A percentile compares a stretch with the other conserved stretches of the same genome.
phyloP scores from a whole-genome alignment of 1,140 invertebrate genomes.

The Drosophila ohnishii region DNA sequence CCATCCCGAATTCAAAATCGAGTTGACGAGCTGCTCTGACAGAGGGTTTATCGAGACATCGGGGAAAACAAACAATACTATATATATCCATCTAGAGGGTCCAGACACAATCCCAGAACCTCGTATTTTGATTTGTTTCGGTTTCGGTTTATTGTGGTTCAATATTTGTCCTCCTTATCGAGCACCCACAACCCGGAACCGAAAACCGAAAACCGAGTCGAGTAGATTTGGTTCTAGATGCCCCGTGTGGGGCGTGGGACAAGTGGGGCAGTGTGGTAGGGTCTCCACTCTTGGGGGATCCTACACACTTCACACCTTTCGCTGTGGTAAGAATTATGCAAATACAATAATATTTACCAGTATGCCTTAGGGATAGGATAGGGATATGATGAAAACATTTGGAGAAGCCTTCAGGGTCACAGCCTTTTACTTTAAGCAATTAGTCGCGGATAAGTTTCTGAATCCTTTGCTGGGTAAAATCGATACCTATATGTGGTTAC shows the following conservation, averaged over 20 bases:
- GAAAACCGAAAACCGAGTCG: neutral
- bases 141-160: slow-evolving; percentile 29
- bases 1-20: slow-evolving; percentile 37
- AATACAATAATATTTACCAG: neutral
- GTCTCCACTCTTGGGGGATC: neutral
- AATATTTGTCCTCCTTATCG: slow-evolving; percentile 70
- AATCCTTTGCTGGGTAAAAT: too few species aligned
- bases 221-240: slow-evolving; percentile 16
- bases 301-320: neutral
- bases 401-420: too few species aligned
- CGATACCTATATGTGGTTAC: too few species aligned
- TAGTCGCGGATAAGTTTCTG: too few species aligned
- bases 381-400: too few species aligned
- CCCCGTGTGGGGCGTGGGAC: slow-evolving; percentile 19
- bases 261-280: slow-evolving; percentile 27
- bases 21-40: slow-evolving; percentile 46
- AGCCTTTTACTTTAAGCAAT: too few species aligned
- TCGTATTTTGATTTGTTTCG: slow-evolving; percentile 23
- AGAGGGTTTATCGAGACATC: slow-evolving; percentile 17
- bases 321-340: neutral
- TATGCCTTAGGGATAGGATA: neutral
- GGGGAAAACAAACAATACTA: slow-evolving; percentile 22
- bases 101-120: slow-evolving; percentile 17
- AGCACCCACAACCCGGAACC: slow-evolving; percentile 50
- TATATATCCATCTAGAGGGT: slow-evolving; percentile 4